These are phyloP conservation scores for Pomacea maculata DNA, from an alignment of 1,140 invertebrate genomes.

Conservation along the genomic window DNA sequence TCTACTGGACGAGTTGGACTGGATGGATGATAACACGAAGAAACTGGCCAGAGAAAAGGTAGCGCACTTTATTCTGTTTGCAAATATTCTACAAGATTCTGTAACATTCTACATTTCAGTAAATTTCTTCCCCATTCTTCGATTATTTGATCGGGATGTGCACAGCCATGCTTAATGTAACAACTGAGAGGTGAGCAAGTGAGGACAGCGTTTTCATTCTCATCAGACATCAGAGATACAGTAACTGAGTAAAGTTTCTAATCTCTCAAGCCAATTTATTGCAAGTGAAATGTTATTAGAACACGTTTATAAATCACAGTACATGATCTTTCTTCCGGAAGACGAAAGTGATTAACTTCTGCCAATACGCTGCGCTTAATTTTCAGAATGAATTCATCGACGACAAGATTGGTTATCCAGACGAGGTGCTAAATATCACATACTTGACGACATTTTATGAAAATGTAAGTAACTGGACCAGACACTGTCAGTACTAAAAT, in stretches of 20 bases:
- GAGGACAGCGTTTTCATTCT: too few species aligned
- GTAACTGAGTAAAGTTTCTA: too few species aligned
- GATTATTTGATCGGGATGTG: too few species aligned
- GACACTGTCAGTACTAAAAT: not conserved
- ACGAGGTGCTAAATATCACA: constrained; percentile 55
- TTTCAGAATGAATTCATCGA: constrained; percentile 82
- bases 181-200: too few species aligned
- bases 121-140: not conserved
- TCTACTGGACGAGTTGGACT: constrained; percentile 83
- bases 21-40: constrained; percentile 92
- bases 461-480: constrained; percentile 65
- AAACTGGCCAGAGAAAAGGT: constrained; percentile 82
- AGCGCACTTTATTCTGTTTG: not conserved
- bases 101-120: not conserved
- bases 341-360: not conserved
- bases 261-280: too few species aligned
- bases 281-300: not conserved
- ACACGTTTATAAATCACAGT: not conserved
- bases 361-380: not conserved
- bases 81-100: not conserved
- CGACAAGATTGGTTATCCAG: constrained; percentile 61
- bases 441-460: constrained; percentile 86
- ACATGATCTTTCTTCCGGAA: too few species aligned
- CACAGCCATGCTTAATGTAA: too few species aligned
- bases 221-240: too few species aligned